Conservation (phyloP, 2,113 vertebrate genomes). For the Myodes glareolus region DNA sequence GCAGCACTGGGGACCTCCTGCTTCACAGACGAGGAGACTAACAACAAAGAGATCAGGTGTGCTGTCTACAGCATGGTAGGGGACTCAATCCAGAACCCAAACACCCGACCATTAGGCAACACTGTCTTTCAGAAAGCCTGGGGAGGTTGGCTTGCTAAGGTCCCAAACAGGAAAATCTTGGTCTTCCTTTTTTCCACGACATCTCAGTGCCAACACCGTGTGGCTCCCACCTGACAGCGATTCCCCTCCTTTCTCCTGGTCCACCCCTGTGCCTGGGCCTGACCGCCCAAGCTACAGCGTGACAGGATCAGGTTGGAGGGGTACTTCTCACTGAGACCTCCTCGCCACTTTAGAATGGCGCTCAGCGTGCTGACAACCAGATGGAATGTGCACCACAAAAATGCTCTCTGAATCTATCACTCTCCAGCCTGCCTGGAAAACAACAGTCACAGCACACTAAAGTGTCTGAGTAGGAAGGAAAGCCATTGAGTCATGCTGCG, state of each 20-base stretch:
- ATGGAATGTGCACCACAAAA: not conserved
- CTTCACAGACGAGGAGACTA: not conserved
- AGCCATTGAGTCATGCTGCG: accelerated
- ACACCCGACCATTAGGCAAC: not conserved
- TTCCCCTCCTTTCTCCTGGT: not conserved
- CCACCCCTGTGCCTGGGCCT: not conserved
- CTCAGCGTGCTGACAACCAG: not conserved
- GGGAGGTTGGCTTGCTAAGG: not conserved
- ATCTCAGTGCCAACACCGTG: too few species aligned
- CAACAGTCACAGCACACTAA: not conserved
- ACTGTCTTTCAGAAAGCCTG: not conserved
- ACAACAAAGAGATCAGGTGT: not conserved
- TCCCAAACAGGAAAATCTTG: not conserved
- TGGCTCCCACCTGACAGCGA: not conserved
- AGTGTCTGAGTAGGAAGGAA: too few species aligned
- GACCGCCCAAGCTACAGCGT: not conserved
- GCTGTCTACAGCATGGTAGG: accelerated
- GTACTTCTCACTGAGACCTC: too few species aligned
- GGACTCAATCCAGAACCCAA: not conserved
- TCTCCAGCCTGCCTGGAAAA: not conserved
- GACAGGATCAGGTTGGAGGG: not conserved
- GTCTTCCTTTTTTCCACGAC: not conserved
- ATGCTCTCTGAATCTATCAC: not conserved
- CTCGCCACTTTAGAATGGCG: not conserved
- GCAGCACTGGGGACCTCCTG: too few species aligned